Conservation (phyloP, 2,797 vertebrate genomes). For the Bradypus variegatus region DNA sequence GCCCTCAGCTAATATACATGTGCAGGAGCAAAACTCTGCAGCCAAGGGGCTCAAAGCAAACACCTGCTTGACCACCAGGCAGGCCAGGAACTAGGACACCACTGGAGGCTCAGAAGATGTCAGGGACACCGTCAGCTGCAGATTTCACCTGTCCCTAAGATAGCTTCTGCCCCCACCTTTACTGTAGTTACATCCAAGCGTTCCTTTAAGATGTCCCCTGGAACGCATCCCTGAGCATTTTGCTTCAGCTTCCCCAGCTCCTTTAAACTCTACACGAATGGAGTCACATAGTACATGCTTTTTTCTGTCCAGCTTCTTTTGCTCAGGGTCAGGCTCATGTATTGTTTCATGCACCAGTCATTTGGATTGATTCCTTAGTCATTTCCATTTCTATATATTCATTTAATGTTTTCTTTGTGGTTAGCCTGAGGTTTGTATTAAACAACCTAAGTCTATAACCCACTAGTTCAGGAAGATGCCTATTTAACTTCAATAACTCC, state of each 20-base stretch:
- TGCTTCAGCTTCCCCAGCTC: not conserved
- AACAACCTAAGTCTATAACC: too few relatives aligned
- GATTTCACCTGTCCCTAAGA: not conserved
- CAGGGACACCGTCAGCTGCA: accelerated
- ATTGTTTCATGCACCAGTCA: accelerated
- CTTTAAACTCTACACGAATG: not conserved
- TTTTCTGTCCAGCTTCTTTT: not conserved
- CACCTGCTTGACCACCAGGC: accelerated
- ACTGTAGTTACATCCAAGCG: too few relatives aligned
- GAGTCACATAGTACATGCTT: not conserved
- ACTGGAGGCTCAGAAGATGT: not conserved
- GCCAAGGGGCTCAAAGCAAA: not conserved
- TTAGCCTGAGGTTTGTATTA: too few relatives aligned
- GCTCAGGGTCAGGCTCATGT: too few relatives aligned
- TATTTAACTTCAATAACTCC: too few relatives aligned
- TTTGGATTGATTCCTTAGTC: too few relatives aligned
- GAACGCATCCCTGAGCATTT: not conserved
- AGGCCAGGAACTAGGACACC: too few relatives aligned
- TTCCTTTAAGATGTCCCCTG: not conserved
- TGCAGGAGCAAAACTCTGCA: not conserved
- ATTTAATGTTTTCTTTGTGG: too few relatives aligned
- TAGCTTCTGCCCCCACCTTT: too few relatives aligned
- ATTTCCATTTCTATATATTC: too few relatives aligned
- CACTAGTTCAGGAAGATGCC: too few relatives aligned
- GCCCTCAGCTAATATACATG: not conserved